These are phyloP conservation scores for Pedionomus torquatus DNA, from an alignment of 2,113 vertebrate species.

Conservation along the genomic window DNA sequence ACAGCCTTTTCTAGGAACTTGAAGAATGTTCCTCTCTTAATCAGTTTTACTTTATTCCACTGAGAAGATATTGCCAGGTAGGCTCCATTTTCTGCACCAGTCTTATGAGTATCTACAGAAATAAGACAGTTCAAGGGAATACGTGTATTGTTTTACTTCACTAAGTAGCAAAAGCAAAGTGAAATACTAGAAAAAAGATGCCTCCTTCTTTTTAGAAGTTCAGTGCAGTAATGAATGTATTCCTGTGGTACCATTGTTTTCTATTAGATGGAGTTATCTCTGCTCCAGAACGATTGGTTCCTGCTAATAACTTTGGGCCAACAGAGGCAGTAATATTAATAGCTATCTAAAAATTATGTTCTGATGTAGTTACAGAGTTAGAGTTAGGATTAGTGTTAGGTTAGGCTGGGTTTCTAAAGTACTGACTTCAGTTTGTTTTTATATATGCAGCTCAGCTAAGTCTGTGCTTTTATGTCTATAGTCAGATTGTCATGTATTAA, in stretches of 20 bases:
- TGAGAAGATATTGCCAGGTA: constrained; percentile 26
- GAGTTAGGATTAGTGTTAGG: not conserved
- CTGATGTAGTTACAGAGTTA: not conserved
- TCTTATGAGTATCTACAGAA: not conserved
- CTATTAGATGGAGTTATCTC: not conserved
- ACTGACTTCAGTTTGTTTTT: not conserved
- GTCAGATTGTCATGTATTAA: not conserved
- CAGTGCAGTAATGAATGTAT: not conserved
- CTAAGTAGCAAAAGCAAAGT: constrained; percentile 4
- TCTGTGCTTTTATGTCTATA: not conserved
- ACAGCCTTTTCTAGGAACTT: constrained; percentile 24
- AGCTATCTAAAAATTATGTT: not conserved
- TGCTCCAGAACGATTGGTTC: not conserved
- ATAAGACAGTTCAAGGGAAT: not conserved
- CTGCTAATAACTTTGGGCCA: not conserved
- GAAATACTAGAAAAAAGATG: not conserved
- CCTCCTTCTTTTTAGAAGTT: not conserved
- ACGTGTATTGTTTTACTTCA: constrained; percentile 3
- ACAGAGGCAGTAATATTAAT: not conserved
- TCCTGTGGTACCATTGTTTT: not conserved
- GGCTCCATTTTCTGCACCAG: constrained; percentile 13
- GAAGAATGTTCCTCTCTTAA: constrained; percentile 30
- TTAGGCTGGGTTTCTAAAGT: constrained; percentile 9
- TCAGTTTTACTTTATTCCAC: constrained; percentile 23
- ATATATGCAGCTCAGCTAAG: not conserved